Conservation (phyloP, 1,140 invertebrate species). For the Potamilus streckersoni region DNA sequence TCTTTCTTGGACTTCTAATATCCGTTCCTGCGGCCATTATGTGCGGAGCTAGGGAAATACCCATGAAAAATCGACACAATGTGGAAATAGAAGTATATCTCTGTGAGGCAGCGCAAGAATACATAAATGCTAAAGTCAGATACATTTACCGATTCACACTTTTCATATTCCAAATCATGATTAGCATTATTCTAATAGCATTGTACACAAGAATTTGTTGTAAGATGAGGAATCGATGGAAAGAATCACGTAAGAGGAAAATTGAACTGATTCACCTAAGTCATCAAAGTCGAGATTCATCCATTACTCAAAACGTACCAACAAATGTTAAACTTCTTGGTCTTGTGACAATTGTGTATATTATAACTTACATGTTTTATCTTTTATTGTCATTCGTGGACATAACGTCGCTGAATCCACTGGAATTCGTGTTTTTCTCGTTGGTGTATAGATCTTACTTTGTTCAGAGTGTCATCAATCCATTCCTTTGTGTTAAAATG, state of each 20-base stretch:
- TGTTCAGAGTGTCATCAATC: conserved; percentile 23
- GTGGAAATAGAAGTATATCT: conserved; percentile 8
- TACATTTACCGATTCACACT: conserved; percentile 15
- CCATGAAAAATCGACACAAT: conserved; percentile 1
- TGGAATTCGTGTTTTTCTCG: conserved; percentile 16
- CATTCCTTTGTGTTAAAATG: conserved; percentile 22
- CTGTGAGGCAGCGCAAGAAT: conserved; percentile 13
- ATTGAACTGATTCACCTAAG: background rate
- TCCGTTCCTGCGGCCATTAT: conserved; percentile 14
- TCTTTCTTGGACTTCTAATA: conserved; percentile 15
- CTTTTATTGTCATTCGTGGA: conserved; percentile 9
- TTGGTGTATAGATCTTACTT: conserved; percentile 17
- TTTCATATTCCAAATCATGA: background rate
- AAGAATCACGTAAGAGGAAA: no score
- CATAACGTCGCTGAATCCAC: conserved; percentile 6
- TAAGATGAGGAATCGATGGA: background rate
- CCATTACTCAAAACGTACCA: background rate
- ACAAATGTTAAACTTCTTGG: conserved; percentile 14
- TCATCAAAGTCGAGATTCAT: background rate
- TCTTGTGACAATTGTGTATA: conserved; percentile 18
- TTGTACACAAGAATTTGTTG: conserved; percentile 16
- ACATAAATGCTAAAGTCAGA: background rate
- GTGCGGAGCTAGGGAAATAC: conserved; percentile 7
- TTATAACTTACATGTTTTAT: conserved; percentile 12
- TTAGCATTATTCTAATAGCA: conserved; percentile 8